Evolutionary conservation across 1,140 invertebrate species (phyloP).

Genomic region (Ceratosolen solmsi): DNA sequence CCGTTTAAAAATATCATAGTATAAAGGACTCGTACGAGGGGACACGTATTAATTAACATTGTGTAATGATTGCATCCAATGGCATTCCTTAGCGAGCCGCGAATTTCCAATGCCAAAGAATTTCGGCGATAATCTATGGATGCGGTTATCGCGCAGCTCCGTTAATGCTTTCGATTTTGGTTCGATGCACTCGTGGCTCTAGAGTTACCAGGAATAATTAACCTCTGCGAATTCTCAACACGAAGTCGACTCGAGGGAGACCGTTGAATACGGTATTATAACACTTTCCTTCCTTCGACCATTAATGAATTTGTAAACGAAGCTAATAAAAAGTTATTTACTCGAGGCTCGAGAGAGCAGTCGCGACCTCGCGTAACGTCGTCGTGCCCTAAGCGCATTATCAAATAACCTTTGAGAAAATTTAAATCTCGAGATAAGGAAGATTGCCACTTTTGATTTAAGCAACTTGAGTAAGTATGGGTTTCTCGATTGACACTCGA

Average conservation of each 20-base stretch:
- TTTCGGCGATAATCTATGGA: neutral
- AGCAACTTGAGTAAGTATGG: too few relatives aligned
- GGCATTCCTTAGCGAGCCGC: neutral
- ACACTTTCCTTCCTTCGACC: neutral
- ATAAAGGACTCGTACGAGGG: too few relatives aligned
- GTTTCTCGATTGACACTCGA: too few relatives aligned
- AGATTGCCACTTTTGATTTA: too few relatives aligned
- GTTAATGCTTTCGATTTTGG: constrained; percentile 19
- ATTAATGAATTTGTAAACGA: neutral
- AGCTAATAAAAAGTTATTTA: neutral
- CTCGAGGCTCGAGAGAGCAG: neutral
- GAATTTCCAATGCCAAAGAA: constrained; percentile 15
- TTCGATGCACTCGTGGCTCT: neutral
- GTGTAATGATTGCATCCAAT: neutral
- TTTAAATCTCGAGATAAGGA: too few relatives aligned
- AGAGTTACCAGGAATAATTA: constrained; percentile 14
- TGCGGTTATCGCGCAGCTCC: too few relatives aligned
- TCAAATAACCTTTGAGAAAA: too few relatives aligned
- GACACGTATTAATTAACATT: neutral
- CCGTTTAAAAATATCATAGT: too few relatives aligned
- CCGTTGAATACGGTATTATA: neutral
- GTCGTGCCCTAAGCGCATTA: too few relatives aligned
- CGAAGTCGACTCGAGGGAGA: neutral
- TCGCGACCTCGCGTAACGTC: too few relatives aligned
- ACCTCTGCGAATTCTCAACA: neutral